A percentile compares a stretch with the other conserved stretches of the same genome.
phyloP scores from a whole-genome alignment of 1,140 invertebrate species.

The Muscidifurax raptorellus region DNA sequence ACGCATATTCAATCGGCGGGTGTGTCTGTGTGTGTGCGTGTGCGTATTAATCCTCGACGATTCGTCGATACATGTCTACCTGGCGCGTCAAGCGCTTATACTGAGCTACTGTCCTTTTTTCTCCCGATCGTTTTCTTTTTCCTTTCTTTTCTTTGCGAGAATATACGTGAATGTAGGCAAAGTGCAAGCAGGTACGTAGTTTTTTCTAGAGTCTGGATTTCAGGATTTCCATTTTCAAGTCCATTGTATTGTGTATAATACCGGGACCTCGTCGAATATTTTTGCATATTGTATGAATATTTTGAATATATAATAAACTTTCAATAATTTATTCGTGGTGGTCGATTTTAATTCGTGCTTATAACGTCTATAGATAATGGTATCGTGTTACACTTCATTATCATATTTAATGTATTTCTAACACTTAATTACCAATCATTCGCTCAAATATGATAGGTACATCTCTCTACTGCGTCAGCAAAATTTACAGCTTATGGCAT shows the following conservation, averaged over 20 bases:
- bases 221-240: constrained; percentile 12
- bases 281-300: not conserved
- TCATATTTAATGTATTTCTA: no score
- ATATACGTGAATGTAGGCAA: not conserved
- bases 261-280: not conserved
- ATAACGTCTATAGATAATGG: not conserved
- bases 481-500: constrained; percentile 21
- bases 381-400: not conserved
- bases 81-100: constrained; percentile 52
- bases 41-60: constrained; percentile 53
- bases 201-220: not conserved
- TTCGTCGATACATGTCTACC: constrained; percentile 56
- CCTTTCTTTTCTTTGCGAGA: not conserved
- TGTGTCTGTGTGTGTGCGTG: not conserved
- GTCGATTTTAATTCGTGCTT: no score
- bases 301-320: no score
- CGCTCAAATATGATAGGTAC: not conserved
- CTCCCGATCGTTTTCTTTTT: constrained; percentile 8
- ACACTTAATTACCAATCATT: no score
- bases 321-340: no score
- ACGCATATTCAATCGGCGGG: constrained; percentile 12
- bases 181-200: not conserved
- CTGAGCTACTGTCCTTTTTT: constrained; percentile 13
- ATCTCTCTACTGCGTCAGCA: not conserved
- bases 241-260: no score